Evolutionary conservation across 2,113 vertebrate genomes (phyloP).

Genomic region (Hemiscyllium ocellatum): DNA sequence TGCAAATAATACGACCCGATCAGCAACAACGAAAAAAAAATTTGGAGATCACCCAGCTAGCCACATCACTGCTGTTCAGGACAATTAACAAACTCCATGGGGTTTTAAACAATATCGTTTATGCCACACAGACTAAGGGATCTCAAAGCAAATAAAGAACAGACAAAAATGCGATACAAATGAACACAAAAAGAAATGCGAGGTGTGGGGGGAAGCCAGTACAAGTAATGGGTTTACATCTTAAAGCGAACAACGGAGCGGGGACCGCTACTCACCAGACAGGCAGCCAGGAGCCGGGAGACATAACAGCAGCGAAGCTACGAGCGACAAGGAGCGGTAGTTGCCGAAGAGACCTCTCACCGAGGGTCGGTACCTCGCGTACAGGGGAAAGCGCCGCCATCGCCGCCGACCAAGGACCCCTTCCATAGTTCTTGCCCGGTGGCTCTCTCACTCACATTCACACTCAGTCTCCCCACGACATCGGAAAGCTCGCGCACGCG

Average conservation of each 20-base stretch:
- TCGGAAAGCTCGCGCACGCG: background rate
- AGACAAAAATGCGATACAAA: background rate
- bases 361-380: background rate
- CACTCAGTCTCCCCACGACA: background rate
- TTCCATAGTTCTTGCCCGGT: background rate
- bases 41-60: background rate
- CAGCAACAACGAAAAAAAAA: background rate
- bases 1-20: background rate
- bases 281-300: constrained; percentile 1
- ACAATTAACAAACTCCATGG: background rate
- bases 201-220: too few relatives aligned
- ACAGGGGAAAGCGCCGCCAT: background rate
- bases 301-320: constrained; percentile 3
- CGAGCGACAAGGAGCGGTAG: background rate
- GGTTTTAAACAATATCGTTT: constrained; percentile 10
- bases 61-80: background rate
- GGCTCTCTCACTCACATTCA: background rate
- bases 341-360: background rate
- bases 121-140: background rate
- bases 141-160: background rate
- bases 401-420: background rate
- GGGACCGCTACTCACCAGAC: constrained; percentile 27
- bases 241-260: background rate
- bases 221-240: background rate
- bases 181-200: background rate